Conservation (phyloP, 2,888 invertebrate genomes). For the Homarus gammarus region DNA sequence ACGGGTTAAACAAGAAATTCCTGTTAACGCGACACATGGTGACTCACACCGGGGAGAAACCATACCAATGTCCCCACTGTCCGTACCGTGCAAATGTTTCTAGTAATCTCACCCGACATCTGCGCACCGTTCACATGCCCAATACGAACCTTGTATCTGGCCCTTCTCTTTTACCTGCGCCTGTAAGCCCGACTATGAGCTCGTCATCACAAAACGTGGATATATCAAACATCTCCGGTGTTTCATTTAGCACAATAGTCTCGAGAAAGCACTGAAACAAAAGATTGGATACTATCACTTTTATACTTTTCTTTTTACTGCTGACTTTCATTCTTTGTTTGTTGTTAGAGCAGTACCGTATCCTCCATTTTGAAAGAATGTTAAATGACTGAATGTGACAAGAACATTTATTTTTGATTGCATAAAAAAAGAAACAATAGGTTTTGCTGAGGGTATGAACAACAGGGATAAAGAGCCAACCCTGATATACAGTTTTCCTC, state of each 20-base stretch:
- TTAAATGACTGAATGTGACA: background rate
- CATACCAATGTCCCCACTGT: conserved; percentile 71
- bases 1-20: conserved; percentile 73
- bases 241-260: background rate
- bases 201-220: conserved; percentile 25
- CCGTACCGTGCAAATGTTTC: conserved; percentile 75
- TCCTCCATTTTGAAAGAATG: background rate
- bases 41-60: conserved; percentile 73
- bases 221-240: background rate
- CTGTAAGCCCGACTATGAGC: background rate
- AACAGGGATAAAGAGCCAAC: conserved; percentile 32
- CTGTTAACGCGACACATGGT: conserved; percentile 73
- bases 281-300: background rate
- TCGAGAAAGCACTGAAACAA: background rate
- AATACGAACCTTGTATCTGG: background rate
- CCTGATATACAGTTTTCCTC: conserved; percentile 65
- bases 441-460: background rate
- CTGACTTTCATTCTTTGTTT: background rate
- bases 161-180: conserved; percentile 8
- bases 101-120: conserved; percentile 71
- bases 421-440: background rate
- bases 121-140: conserved; percentile 66
- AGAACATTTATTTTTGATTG: background rate
- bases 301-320: background rate
- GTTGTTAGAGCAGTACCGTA: background rate